Base-by-base conservation (phyloP, 2,888 invertebrate genomes). In the Hylaea fasciaria region DNA sequence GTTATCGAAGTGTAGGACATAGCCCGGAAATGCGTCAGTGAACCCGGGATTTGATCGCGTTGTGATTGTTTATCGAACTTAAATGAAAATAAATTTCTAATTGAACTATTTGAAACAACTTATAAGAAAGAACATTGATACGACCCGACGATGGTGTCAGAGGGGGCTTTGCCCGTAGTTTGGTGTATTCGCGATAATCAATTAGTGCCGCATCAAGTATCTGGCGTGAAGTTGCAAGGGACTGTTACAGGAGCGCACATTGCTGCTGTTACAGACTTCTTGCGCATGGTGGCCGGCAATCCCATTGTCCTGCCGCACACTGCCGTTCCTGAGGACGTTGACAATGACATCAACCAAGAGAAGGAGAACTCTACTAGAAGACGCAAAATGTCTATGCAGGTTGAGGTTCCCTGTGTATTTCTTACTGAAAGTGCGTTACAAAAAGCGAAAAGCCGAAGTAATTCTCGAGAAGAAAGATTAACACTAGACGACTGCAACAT, bases 151-250 rank as follows among this genome's bases (percentile, higher is more conserved):
- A 94, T 94, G 94, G 94, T 94, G 83, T 94, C 94, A 69, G 93
- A 94, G 83, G 93, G 93, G 84, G 89, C 92, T 78, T 74, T 93
- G 86, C 93, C 93, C 86, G 94, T 95, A 74, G 94, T 94, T 82
- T 95, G 94, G 94, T 94, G 94, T 91, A 91, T 94, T 82, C 93
- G 94, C 85, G 94, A 94, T 89, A 94, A 94, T 87, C 93, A 94
- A 82, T 94, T 94, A 92, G 93, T 94, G 81, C 95, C 95, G 70
- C 93, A 95, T 68, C 94, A 94, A 82, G 91, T 95, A 71, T 94
- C 94, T 62, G 94, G 94, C 74, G 94, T 95, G 70, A 91, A 94
- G 72, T 91, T 95, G 74, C 94, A 94, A 82, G 94, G 95, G 64
- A 93, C 93, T 62, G 91, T 94, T 64, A 95, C 94, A 29, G 94